These are phyloP conservation scores for Amphibalanus amphitrite DNA, from an alignment of 1,140 invertebrate species.

Conservation along the genomic window DNA sequence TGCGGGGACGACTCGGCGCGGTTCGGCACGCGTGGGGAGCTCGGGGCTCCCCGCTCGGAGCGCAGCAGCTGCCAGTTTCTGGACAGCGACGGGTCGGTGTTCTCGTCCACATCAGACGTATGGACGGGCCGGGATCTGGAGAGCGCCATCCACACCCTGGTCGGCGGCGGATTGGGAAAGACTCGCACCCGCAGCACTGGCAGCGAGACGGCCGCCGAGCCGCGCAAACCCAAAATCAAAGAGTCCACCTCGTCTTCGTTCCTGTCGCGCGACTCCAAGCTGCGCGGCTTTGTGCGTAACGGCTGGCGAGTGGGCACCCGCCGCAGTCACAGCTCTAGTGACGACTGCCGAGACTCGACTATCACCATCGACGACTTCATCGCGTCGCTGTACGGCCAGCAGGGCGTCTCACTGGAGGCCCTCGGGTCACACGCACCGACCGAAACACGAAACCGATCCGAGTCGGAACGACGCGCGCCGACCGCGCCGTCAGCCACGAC, in stretches of 20 bases:
- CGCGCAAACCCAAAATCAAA: not conserved
- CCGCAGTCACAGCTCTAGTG: not conserved
- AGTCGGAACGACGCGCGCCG: too few species aligned
- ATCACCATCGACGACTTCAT: slow-evolving; percentile 1
- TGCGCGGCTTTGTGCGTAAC: not conserved
- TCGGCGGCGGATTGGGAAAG: not conserved
- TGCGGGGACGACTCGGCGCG: not conserved
- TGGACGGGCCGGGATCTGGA: not conserved
- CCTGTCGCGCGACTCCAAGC: not conserved
- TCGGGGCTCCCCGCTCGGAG: not conserved
- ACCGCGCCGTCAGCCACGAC: too few species aligned
- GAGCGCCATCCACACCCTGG: not conserved
- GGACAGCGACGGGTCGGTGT: not conserved
- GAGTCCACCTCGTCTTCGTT: not conserved
- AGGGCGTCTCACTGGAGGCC: not conserved
- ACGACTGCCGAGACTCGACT: not conserved
- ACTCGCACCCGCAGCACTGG: not conserved
- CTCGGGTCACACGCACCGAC: not conserved
- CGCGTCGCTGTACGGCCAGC: not conserved
- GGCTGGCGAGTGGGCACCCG: not conserved
- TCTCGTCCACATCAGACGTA: not conserved
- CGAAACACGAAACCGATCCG: too few species aligned
- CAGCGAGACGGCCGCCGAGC: not conserved
- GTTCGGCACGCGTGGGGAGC: not conserved
- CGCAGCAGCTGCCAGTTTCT: not conserved